phyloP scores from a whole-genome alignment of 2,888 invertebrate genomes.

The Pandemis cinnamomeana region DNA sequence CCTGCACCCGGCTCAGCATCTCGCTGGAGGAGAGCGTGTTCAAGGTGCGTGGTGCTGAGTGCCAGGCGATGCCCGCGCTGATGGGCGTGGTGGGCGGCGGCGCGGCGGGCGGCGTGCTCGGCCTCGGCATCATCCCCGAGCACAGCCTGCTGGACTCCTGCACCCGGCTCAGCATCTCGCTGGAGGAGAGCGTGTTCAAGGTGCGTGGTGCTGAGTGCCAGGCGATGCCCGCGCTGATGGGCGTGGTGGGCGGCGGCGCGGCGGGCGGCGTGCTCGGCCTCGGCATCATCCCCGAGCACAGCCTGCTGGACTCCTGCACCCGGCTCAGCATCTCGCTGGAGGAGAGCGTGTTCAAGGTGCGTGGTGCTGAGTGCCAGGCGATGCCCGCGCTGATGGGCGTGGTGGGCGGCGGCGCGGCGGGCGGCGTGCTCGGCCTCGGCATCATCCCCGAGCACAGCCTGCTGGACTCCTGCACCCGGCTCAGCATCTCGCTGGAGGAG shows the following conservation, averaged over 20 bases:
- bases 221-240: slow-evolving; percentile 93
- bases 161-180: slow-evolving; percentile 93
- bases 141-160: slow-evolving; percentile 94
- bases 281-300: slow-evolving; percentile 94
- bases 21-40: slow-evolving; percentile 90
- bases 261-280: slow-evolving; percentile 81
- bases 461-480: slow-evolving; percentile 93
- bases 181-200: slow-evolving; percentile 88
- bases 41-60: slow-evolving; percentile 90
- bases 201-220: slow-evolving; percentile 95
- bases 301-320: slow-evolving; percentile 93
- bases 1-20: slow-evolving; percentile 93
- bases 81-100: slow-evolving; percentile 87
- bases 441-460: slow-evolving; percentile 95
- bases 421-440: slow-evolving; percentile 85
- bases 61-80: slow-evolving; percentile 94
- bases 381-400: slow-evolving; percentile 92
- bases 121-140: slow-evolving; percentile 92
- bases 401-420: slow-evolving; percentile 84
- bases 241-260: slow-evolving; percentile 86
- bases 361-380: slow-evolving; percentile 96
- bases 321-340: slow-evolving; percentile 94
- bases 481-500: slow-evolving; percentile 94
- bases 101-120: slow-evolving; percentile 80
- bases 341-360: slow-evolving; percentile 85